Evolutionary conservation across 2,888 invertebrate species (phyloP), one percentile per base, ranked within the genome.

Genomic region (Incurvaria masculella): DNA sequence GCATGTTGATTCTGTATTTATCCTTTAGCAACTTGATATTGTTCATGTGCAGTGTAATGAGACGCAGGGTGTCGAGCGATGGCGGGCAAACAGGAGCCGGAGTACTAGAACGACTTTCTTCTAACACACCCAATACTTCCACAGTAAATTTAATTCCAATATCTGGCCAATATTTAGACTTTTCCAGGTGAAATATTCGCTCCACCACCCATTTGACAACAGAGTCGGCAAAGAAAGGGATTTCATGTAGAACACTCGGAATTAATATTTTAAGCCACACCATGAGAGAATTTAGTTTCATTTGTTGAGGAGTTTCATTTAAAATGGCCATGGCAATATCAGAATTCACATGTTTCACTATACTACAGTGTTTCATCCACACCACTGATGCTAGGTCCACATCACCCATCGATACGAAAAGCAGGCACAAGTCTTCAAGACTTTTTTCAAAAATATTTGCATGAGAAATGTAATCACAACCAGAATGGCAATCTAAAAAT

Each of bases 91-190:
- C 55, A 45, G 65, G 58, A 52, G 76, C 68, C 16, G 65, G 14
- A 6, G 38, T 65, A 60, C 68, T 72, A 46, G 71, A 55, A n/a
- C n/a, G n/a, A 38, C 74, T 74, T 33, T 57, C 60, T 59, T 72
- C 69, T 44, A 78, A 57, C 42, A 76, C 67, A 47, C 53, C 52
- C 50, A 65, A 61, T 43, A 76, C 63, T 56, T 73, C 69, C 54
- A 72, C 69, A 54, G 73, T 65, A 55, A 74, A 76, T 57, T 73
- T 78, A 6, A 73, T 58, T 2, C 78, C 79, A 53, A 79, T 74
- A 64, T 79, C 79, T 21, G 79, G 79, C 79, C 79, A 80, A 59
- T 76, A 76, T 48, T 62, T 56, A 26, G 78, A 75, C 50, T 72
- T 66, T 57, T 80, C 79, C 40, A 79, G 60, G 38, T 62, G 58